Conservation (phyloP, 2,888 invertebrate genomes). For the Listrodromus nycthemerus region DNA sequence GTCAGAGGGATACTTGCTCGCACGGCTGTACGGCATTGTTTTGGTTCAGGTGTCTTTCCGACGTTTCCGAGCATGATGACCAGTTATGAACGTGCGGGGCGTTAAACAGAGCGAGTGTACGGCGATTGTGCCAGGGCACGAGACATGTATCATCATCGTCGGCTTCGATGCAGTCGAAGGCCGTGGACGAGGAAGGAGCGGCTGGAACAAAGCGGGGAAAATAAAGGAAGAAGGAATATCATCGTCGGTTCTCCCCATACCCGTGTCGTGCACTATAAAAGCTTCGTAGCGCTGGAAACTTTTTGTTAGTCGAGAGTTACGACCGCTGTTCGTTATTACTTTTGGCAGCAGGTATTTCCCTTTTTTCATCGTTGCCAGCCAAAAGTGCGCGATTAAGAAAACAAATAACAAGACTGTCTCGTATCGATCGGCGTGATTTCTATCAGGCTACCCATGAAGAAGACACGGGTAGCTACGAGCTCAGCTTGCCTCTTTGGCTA, state of each 20-base stretch:
- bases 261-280: constrained; percentile 69
- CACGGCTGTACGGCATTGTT: constrained; percentile 81
- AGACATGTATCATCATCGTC: constrained; percentile 60
- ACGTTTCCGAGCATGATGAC: constrained; percentile 68
- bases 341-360: constrained; percentile 40
- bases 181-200: constrained; percentile 65
- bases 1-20: constrained; percentile 82
- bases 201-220: constrained; percentile 73
- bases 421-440: background rate
- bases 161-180: constrained; percentile 23
- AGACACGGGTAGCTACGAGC: constrained; percentile 57
- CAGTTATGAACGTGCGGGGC: constrained; percentile 71
- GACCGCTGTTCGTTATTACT: constrained; percentile 58
- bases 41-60: constrained; percentile 78
- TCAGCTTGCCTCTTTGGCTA: constrained; percentile 67
- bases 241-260: constrained; percentile 23
- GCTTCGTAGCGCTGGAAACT: constrained; percentile 41
- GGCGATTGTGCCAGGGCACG: constrained; percentile 61
- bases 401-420: background rate
- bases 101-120: constrained; percentile 83
- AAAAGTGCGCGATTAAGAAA: constrained; percentile 12
- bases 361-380: constrained; percentile 11
- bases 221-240: constrained; percentile 55
- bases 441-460: constrained; percentile 68
- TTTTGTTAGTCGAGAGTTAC: constrained; percentile 69